Evolutionary conservation across 2,888 invertebrate species (phyloP).

Genomic region (Notocelia uddmanniana): DNA sequence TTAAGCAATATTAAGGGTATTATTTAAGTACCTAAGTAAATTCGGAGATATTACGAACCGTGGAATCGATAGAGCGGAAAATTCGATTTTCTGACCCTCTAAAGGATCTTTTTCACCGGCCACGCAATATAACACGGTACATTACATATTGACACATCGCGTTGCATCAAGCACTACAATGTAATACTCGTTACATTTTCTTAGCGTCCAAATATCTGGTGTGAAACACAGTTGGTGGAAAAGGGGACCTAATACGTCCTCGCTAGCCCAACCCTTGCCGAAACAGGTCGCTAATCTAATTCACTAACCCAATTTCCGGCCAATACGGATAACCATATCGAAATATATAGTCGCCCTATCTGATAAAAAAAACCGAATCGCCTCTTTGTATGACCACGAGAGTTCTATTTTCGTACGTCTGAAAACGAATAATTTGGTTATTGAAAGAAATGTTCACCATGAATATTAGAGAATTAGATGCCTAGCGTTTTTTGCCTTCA

Average conservation of each 20-base stretch:
- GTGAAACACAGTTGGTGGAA: background rate
- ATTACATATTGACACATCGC: background rate
- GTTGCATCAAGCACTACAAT: no score
- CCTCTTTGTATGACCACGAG: background rate
- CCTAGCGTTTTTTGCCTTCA: constrained; percentile 6
- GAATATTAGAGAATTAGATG: background rate
- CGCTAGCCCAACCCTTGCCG: constrained; percentile 72
- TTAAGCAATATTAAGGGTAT: no score
- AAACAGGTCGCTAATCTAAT: constrained; percentile 79
- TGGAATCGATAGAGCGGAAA: constrained; percentile 79
- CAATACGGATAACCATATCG: constrained; percentile 72
- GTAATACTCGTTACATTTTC: no score
- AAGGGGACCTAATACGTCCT: constrained; percentile 64
- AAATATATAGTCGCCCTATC: constrained; percentile 68
- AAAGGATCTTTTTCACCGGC: constrained; percentile 18
- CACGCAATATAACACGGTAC: background rate
- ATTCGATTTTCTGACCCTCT: constrained; percentile 81
- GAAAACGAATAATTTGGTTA: no score
- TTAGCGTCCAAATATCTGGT: background rate
- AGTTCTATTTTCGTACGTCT: background rate
- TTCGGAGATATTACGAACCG: no score
- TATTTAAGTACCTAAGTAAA: no score
- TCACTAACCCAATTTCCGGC: constrained; percentile 75
- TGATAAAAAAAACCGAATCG: constrained; percentile 64
- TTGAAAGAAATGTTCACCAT: no score